Evolutionary conservation across 2,888 invertebrate species (phyloP).

Genomic region (Ophion costatus): DNA sequence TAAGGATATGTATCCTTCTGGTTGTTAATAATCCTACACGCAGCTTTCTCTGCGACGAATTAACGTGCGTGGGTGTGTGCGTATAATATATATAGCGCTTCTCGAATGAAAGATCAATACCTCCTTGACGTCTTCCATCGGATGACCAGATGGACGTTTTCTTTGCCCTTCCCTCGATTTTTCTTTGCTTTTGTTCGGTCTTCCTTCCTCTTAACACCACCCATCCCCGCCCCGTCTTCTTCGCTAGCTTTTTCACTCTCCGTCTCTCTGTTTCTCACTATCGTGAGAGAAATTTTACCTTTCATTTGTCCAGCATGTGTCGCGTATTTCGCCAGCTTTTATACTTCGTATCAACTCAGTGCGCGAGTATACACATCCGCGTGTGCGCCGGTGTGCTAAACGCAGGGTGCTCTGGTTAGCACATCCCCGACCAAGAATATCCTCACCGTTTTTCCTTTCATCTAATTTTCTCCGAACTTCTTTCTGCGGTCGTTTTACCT

Average conservation of each 20-base stretch:
- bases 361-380: background rate
- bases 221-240: background rate
- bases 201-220: constrained; percentile 51
- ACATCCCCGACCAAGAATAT: constrained; percentile 16
- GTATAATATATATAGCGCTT: background rate
- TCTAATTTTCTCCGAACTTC: constrained; percentile 21
- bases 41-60: too few relatives aligned
- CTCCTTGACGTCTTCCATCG: constrained; percentile 55
- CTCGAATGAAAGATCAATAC: constrained; percentile 52
- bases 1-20: too few relatives aligned
- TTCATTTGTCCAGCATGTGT: background rate
- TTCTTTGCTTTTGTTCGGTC: constrained; percentile 60
- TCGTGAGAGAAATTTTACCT: background rate
- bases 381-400: background rate
- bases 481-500: constrained; percentile 1
- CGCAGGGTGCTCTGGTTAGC: constrained; percentile 10
- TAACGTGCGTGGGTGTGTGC: too few relatives aligned
- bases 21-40: too few relatives aligned
- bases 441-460: constrained; percentile 11
- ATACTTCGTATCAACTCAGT: background rate
- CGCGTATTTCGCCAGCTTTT: constrained; percentile 11
- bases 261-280: constrained; percentile 1
- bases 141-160: constrained; percentile 58
- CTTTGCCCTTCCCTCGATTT: constrained; percentile 33
- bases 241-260: constrained; percentile 9